Conservation (phyloP, 1,140 invertebrate genomes). For the Dendroctonus valens region DNA sequence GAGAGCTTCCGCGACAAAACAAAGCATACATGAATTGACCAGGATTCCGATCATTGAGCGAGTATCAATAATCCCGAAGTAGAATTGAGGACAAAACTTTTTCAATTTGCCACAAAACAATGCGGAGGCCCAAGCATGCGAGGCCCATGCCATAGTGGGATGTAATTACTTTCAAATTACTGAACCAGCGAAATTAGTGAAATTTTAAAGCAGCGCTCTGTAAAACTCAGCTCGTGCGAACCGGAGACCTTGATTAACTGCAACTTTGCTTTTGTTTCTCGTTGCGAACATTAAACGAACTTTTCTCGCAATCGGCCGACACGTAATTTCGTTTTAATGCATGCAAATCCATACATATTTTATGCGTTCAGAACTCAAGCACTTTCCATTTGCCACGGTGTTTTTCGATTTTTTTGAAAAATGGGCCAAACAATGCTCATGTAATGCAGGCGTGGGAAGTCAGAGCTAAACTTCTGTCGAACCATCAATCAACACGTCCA, state of each 20-base stretch:
- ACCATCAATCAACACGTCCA: no score
- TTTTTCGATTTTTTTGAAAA: no score
- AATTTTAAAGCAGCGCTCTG: background rate
- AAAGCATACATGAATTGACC: no score
- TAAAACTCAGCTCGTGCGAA: background rate
- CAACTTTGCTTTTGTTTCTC: slow-evolving; percentile 1
- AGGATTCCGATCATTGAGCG: no score
- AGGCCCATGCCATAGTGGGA: background rate
- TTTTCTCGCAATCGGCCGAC: background rate
- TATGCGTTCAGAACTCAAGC: background rate
- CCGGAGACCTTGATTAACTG: background rate
- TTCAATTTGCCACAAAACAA: background rate
- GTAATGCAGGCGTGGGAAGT: no score
- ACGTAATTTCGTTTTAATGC: background rate
- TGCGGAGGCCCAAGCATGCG: background rate
- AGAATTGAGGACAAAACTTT: background rate
- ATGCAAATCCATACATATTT: background rate
- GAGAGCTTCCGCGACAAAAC: no score
- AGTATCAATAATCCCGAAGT: background rate
- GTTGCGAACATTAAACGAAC: background rate
- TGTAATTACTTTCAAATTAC: slow-evolving; percentile 4
- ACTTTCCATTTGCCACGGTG: background rate
- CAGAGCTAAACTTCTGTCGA: no score
- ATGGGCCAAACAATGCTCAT: no score
- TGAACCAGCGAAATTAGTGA: slow-evolving; percentile 1